Percentiles rank a stretch among this genome's conserved stretches.
Evolutionary conservation across 1,140 invertebrate genomes (phyloP).

Genomic region (Leptinotarsa undecemlineata): DNA sequence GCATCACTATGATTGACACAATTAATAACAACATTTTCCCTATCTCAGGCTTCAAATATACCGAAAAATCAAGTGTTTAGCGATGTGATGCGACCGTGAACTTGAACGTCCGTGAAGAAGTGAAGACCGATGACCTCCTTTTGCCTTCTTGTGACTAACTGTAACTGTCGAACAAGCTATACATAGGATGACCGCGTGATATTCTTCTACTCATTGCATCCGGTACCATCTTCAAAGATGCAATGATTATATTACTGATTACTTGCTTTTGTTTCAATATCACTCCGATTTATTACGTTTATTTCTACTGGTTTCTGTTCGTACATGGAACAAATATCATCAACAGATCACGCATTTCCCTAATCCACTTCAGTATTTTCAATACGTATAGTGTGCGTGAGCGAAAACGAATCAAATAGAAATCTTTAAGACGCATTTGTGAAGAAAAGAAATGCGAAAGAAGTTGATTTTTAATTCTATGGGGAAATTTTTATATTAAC

Average conservation of each 20-base stretch:
- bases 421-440: no score
- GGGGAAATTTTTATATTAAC: no score
- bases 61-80: neutral
- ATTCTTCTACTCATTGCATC: neutral
- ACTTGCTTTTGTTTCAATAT: no score
- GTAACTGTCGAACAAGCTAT: constrained; percentile 20
- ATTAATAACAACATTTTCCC: constrained; percentile 23
- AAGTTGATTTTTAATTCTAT: no score
- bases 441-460: no score
- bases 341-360: no score
- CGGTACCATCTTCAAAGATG: neutral
- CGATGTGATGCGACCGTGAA: constrained; percentile 41
- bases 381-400: no score
- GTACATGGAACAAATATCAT: no score
- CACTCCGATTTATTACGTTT: no score
- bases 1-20: constrained; percentile 28
- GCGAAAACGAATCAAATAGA: no score
- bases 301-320: no score
- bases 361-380: no score
- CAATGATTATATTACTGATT: neutral
- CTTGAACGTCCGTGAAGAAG: constrained; percentile 39
- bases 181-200: neutral
- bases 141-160: constrained; percentile 40
- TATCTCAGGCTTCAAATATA: neutral
- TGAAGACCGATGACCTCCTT: constrained; percentile 45